A percentile compares a stretch with the other conserved stretches of the same genome.
Evolutionary conservation across 2,797 vertebrate species (phyloP).

Genomic region (Mormyrops boulengeri): DNA sequence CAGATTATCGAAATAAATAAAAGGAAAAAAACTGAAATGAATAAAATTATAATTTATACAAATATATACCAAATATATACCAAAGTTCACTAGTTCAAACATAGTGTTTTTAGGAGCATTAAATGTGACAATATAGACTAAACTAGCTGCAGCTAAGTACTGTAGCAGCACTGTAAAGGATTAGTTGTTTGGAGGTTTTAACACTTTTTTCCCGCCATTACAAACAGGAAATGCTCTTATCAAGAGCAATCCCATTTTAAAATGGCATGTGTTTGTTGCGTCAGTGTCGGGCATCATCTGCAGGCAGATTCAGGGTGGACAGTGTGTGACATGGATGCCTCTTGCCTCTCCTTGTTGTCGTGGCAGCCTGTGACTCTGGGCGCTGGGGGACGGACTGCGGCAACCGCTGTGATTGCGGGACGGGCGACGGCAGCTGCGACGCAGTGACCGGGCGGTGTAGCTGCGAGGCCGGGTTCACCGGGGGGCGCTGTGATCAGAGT

Average conservation of each 20-base stretch:
- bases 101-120: background rate
- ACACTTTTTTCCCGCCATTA: background rate
- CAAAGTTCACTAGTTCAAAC: background rate
- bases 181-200: background rate
- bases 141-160: too few species aligned
- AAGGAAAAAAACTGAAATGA: background rate
- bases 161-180: background rate
- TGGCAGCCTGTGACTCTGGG: slow-evolving; percentile 63
- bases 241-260: background rate
- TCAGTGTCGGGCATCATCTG: background rate
- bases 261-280: background rate
- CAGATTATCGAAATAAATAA: background rate
- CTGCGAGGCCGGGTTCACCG: slow-evolving; percentile 63
- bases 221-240: background rate
- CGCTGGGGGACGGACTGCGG: slow-evolving; percentile 65
- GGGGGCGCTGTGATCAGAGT: slow-evolving; percentile 60
- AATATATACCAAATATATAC: background rate
- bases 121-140: background rate
- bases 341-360: background rate
- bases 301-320: background rate
- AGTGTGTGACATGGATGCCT: background rate
- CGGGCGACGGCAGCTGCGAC: slow-evolving; percentile 56
- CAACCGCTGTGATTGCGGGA: slow-evolving; percentile 59
- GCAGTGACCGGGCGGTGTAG: slow-evolving; percentile 55
- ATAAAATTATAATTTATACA: background rate